These are phyloP conservation scores for Tipula unca DNA, from an alignment of 2,888 invertebrate genomes.

Conservation along the genomic window DNA sequence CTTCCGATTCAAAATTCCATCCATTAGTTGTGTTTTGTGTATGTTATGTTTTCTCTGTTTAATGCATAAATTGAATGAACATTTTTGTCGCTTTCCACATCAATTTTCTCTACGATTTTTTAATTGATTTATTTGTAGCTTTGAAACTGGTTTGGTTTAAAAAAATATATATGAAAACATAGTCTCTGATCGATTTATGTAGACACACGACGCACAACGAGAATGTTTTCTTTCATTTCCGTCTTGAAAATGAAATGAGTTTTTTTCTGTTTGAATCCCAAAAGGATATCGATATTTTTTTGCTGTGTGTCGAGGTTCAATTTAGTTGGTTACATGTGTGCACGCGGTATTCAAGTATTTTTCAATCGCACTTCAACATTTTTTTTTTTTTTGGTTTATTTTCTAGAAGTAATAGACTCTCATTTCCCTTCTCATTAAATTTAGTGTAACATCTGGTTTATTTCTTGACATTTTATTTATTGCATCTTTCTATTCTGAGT, in stretches of 20 bases:
- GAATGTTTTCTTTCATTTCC: background rate
- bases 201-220: background rate
- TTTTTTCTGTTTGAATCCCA: background rate
- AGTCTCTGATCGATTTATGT: background rate
- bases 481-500: background rate
- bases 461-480: background rate
- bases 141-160: background rate
- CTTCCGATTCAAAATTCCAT: background rate
- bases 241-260: background rate
- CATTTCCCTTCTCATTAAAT: background rate
- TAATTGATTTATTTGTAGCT: background rate
- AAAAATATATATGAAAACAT: background rate
- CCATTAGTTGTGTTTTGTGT: background rate
- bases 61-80: background rate
- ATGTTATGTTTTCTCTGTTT: background rate
- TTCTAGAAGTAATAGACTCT: background rate
- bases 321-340: background rate
- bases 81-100: background rate
- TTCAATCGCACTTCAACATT: background rate
- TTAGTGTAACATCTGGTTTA: background rate
- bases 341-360: background rate
- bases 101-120: background rate
- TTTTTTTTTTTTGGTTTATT: background rate
- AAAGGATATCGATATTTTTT: background rate
- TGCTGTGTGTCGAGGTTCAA: background rate